Conservation (phyloP, 2,113 vertebrate genomes). For the Naja naja region DNA sequence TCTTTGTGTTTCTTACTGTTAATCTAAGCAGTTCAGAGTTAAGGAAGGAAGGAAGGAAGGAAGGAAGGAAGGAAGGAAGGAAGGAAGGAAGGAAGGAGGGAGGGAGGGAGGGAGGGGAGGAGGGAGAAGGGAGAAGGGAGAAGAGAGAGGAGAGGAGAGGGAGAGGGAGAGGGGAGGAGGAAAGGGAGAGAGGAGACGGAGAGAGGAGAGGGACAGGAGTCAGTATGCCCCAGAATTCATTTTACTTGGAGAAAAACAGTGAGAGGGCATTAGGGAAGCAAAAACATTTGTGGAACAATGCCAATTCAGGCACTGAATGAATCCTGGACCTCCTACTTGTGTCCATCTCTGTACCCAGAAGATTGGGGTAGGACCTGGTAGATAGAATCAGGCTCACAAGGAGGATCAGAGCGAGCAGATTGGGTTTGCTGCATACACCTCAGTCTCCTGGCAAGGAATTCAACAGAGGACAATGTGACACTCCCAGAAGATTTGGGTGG, state of each 20-base stretch:
- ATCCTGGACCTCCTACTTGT: not conserved
- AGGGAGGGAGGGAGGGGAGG: too few species aligned
- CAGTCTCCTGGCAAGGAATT: too few species aligned
- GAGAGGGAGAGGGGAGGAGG: not conserved
- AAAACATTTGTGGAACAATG: not conserved
- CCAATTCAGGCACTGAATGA: not conserved
- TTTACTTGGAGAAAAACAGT: not conserved
- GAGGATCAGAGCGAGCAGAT: too few species aligned
- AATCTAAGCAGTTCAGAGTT: not conserved
- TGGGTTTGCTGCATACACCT: too few species aligned
- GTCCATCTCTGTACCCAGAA: not conserved
- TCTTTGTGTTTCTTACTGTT: not conserved
- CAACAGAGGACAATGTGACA: too few species aligned
- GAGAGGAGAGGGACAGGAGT: not conserved
- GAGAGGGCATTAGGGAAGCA: not conserved
- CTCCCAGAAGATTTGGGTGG: not conserved
- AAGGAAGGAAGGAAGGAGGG: not conserved
- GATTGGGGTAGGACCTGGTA: not conserved
- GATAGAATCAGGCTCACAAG: too few species aligned
- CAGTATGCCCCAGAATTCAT: not conserved
- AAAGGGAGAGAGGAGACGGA: not conserved
- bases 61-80: not conserved
- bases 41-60: not conserved
- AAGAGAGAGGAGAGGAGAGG: not conserved
- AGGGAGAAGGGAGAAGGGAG: not conserved